Conservation (phyloP, 2,113 vertebrate species). For the Casuarius casuarius region DNA sequence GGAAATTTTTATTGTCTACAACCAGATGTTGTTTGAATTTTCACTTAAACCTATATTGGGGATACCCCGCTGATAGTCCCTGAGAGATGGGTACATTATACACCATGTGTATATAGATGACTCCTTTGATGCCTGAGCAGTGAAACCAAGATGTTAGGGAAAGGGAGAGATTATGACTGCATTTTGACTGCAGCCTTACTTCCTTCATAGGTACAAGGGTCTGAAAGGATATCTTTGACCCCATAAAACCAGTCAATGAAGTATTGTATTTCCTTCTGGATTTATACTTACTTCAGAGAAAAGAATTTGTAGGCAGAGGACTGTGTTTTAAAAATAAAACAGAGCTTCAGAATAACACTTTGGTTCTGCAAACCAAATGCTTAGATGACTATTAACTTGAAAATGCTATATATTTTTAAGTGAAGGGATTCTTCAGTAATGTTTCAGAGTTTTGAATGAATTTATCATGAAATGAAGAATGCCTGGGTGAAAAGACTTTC, state of each 20-base stretch:
- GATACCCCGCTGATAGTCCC: background rate
- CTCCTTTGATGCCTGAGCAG: background rate
- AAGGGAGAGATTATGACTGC: background rate
- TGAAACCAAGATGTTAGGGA: rapidly evolving
- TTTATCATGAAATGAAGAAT: background rate
- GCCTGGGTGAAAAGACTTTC: background rate
- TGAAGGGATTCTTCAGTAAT: background rate
- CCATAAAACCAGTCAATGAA: background rate
- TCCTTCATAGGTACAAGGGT: rapidly evolving
- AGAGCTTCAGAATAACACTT: background rate
- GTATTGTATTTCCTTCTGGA: background rate
- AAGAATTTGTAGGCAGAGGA: background rate
- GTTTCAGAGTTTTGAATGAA: rapidly evolving
- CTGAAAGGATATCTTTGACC: background rate
- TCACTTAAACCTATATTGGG: background rate
- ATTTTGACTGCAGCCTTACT: background rate
- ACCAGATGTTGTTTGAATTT: background rate
- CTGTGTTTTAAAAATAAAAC: background rate
- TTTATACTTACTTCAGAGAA: background rate
- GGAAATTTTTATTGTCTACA: background rate
- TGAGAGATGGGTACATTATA: rapidly evolving
- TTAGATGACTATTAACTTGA: background rate
- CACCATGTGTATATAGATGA: rapidly evolving
- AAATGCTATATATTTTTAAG: background rate
- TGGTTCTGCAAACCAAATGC: background rate